phyloP scores from a whole-genome alignment of 2,888 invertebrate species.

The Eupithecia pulchellata region DNA sequence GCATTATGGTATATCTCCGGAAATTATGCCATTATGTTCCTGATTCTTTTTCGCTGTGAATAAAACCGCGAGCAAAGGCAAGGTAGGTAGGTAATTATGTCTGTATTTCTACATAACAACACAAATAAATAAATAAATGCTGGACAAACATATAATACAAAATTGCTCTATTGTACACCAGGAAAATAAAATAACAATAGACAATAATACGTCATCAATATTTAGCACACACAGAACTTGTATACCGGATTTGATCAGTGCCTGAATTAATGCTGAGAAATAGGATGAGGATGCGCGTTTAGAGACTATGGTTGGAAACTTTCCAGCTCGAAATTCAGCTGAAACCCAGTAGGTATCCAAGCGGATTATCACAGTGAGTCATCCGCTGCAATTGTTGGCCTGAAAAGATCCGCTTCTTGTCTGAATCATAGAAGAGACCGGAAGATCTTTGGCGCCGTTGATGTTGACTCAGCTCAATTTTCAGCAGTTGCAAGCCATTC shows the following conservation, averaged over 20 bases:
- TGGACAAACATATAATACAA: too few species aligned
- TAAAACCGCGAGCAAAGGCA: background rate
- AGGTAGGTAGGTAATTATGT: background rate
- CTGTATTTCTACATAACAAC: background rate
- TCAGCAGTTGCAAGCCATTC: background rate
- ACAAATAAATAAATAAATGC: too few species aligned
- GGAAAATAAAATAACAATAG: too few species aligned
- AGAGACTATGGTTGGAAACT: conserved; percentile 49
- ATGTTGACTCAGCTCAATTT: conserved; percentile 3
- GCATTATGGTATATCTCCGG: background rate
- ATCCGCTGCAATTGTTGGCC: conserved; percentile 22
- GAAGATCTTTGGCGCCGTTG: conserved; percentile 32
- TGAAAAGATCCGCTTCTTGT: conserved; percentile 16
- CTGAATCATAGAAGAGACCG: conserved; percentile 28
- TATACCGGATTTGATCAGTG: conserved; percentile 12
- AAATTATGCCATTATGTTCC: background rate
- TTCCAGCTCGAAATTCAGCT: conserved; percentile 51
- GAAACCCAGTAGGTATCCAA: conserved; percentile 22
- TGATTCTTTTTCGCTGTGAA: background rate
- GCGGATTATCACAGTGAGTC: conserved; percentile 25
- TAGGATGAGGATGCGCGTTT: conserved; percentile 50
- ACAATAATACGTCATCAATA: too few species aligned
- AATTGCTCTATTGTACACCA: too few species aligned
- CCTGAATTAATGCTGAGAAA: conserved; percentile 27
- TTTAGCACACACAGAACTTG: background rate